phyloP scores from a whole-genome alignment of 2,113 vertebrate species.

The Spilogale gracilis region DNA sequence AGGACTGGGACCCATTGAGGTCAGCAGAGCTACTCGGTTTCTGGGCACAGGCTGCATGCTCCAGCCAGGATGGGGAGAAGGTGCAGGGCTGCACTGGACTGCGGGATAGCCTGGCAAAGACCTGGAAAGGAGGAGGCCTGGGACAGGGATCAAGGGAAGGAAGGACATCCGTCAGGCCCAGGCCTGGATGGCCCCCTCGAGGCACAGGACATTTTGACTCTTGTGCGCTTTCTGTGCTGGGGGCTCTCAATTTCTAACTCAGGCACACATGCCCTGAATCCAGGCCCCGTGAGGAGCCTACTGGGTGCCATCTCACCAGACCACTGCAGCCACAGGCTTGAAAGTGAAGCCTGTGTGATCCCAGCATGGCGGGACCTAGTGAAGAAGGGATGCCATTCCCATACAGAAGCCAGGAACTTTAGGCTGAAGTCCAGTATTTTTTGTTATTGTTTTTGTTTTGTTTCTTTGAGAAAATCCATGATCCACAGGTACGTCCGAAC shows the following conservation, averaged over 20 bases:
- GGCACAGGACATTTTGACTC: neutral
- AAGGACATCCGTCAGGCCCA: neutral
- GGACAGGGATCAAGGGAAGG: neutral
- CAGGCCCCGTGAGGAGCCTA: neutral
- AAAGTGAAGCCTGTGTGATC: neutral
- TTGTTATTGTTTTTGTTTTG: neutral
- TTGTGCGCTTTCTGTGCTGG: neutral
- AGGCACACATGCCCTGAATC: neutral
- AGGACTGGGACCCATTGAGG: neutral
- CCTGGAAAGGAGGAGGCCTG: neutral
- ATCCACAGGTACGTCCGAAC: neutral
- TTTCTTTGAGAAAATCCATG: neutral
- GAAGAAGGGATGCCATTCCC: neutral
- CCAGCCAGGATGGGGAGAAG: neutral
- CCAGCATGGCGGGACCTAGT: fast-evolving
- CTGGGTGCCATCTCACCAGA: neutral
- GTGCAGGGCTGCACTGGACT: neutral
- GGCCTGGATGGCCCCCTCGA: neutral
- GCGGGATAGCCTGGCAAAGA: neutral
- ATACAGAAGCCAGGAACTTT: neutral
- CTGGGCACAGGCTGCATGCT: neutral
- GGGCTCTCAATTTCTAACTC: neutral
- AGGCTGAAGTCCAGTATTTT: neutral
- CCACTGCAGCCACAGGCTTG: neutral
- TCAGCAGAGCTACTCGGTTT: neutral